Evolutionary conservation across 2,113 vertebrate species (phyloP).

Genomic region (Bos indicus): DNA sequence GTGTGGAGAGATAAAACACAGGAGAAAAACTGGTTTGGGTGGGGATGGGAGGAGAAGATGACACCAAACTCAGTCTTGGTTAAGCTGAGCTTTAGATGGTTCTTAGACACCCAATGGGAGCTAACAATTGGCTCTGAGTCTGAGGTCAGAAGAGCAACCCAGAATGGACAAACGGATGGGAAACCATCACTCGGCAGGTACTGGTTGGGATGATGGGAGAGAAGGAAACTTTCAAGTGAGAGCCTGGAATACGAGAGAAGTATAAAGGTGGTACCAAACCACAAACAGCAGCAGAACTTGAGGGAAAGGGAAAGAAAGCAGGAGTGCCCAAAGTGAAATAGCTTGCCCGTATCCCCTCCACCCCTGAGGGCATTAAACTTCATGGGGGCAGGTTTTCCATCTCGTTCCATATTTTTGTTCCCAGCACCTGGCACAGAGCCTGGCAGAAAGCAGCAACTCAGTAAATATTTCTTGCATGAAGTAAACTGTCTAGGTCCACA

Average conservation of each 20-base stretch:
- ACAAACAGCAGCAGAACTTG: not conserved
- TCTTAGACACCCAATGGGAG: not conserved
- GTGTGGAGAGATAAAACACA: not conserved
- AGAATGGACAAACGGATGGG: not conserved
- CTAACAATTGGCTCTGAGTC: not conserved
- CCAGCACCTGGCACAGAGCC: not conserved
- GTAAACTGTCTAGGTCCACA: not conserved
- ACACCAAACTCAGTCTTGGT: not conserved
- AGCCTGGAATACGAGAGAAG: not conserved
- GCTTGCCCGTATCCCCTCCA: not conserved
- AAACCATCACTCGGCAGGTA: not conserved
- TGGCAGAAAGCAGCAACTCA: not conserved
- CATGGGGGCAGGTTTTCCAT: not conserved
- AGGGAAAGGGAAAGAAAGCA: not conserved
- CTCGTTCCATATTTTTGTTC: not conserved
- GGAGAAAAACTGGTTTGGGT: not conserved
- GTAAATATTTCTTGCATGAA: not conserved
- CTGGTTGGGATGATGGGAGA: not conserved
- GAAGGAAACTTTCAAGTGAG: not conserved
- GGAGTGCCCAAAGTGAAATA: not conserved
- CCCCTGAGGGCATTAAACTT: not conserved
- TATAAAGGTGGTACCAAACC: not conserved
- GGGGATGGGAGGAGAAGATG: rapidly evolving
- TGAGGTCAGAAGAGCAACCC: not conserved
- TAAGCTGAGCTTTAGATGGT: not conserved